Evolutionary conservation across 2,113 vertebrate species (phyloP).

Genomic region (Podarcis cretensis): DNA sequence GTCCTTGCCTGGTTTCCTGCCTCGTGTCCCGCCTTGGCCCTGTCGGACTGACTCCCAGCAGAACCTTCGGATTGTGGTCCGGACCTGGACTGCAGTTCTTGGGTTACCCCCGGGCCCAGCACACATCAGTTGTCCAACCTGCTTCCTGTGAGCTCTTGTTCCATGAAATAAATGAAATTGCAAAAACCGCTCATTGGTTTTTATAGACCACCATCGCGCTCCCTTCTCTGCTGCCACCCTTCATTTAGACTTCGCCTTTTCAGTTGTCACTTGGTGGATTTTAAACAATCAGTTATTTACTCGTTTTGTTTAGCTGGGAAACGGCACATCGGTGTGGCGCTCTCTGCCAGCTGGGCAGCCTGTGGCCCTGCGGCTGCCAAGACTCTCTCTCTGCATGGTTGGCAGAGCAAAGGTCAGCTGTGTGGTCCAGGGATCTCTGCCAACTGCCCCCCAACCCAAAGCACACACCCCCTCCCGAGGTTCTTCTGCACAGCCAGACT

Average conservation of each 20-base stretch:
- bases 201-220: not conserved
- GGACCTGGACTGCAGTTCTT: rapidly evolving
- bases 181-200: not conserved
- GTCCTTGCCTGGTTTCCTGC: no score
- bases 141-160: not conserved
- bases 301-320: not conserved
- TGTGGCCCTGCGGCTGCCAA: not conserved
- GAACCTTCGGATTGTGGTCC: no score
- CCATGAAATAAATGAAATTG: not conserved
- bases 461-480: not conserved
- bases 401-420: not conserved
- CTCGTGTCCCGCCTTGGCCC: no score
- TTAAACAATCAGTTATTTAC: not conserved
- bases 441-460: no score
- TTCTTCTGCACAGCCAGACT: not conserved
- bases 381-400: not conserved
- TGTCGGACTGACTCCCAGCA: no score
- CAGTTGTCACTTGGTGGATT: not conserved
- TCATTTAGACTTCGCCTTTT: not conserved
- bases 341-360: not conserved
- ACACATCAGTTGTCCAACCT: not conserved
- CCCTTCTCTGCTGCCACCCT: not conserved
- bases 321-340: not conserved
- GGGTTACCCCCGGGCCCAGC: no score
- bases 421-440: not conserved